phyloP scores from a whole-genome alignment of 2,797 vertebrate genomes.

The Takifugu ocellatus region DNA sequence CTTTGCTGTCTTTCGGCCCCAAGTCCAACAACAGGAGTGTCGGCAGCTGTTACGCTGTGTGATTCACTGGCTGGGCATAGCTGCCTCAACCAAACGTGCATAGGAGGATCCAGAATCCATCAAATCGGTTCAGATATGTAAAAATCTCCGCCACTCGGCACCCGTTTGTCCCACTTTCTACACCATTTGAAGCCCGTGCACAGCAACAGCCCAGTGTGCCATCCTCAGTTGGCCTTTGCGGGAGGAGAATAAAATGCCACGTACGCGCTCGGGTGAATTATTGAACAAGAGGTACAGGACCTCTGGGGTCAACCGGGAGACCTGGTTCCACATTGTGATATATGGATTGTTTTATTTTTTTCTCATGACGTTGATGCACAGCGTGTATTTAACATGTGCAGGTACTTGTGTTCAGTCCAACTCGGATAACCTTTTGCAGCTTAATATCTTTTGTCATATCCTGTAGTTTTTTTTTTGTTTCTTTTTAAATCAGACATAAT shows the following conservation, averaged over 20 bases:
- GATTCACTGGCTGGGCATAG: too few relatives aligned
- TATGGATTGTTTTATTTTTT: background rate
- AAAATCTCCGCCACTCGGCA: too few relatives aligned
- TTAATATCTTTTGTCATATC: background rate
- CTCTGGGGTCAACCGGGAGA: background rate
- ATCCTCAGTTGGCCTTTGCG: background rate
- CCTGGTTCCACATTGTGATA: background rate
- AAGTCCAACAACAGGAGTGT: too few relatives aligned
- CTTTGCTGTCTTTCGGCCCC: too few relatives aligned
- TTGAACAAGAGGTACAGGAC: background rate
- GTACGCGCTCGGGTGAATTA: background rate
- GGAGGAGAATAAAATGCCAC: slow-evolving; percentile 5
- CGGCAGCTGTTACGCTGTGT: too few relatives aligned
- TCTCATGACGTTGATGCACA: background rate
- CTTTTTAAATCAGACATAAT: background rate
- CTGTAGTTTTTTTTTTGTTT: too few relatives aligned
- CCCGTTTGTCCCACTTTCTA: background rate
- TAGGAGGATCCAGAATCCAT: too few relatives aligned
- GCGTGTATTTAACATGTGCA: background rate
- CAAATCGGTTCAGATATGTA: too few relatives aligned
- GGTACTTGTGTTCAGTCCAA: background rate
- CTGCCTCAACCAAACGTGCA: too few relatives aligned
- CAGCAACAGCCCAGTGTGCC: background rate
- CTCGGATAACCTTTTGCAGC: background rate
- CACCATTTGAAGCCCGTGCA: background rate